Base-by-base conservation (phyloP, 2,888 invertebrate genomes). In the Pristionchus japonicus region DNA sequence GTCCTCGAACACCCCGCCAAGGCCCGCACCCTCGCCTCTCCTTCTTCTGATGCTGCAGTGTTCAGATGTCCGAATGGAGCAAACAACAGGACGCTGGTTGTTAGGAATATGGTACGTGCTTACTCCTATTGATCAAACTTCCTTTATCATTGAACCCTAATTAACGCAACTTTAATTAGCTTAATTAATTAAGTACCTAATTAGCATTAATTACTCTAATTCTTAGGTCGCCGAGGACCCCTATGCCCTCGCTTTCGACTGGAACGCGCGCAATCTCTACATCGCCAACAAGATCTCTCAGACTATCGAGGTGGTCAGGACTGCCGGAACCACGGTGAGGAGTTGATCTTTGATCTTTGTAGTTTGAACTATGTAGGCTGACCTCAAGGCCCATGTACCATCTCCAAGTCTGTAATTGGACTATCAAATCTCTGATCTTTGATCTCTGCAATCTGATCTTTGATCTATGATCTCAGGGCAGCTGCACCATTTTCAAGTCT, bases 231-330 rank as follows among this genome's bases (percentile, higher is more conserved):
- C 91, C 23, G 98, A 98, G 0, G 97, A 97, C 0, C 97, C 98
- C 0, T 97, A 97, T 57, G 96, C 97, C 0, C 96, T 99, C 67
- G 98, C 98, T 0, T 97, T 98, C 94, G 99, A 99, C 95, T 99
- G 99, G 98, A 96, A 98, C 37, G 98, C 98, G 6, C 96, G 98
- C 88, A 99, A 99, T 95, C 95, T 99, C 57, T 98, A 97, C 95
- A 96, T 98, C 95, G 98, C 97, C 43, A 98, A 98, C 94, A 96
- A 97, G 61, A 90, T 94, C 40, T 93, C 97, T 1, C 97, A 97
- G 88, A 98, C 97, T 91, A 97, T 99, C 90, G 98, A 98, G 95
- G 96, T 97, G 1, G 96, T 98, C 0, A 89, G 93, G 34, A 94
- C 94, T 13, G 89, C 90, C 31, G 94, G 93, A 23, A 89, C 90